Evolutionary conservation across 1,140 invertebrate species (phyloP).

Genomic region (Tetraneura akinire): DNA sequence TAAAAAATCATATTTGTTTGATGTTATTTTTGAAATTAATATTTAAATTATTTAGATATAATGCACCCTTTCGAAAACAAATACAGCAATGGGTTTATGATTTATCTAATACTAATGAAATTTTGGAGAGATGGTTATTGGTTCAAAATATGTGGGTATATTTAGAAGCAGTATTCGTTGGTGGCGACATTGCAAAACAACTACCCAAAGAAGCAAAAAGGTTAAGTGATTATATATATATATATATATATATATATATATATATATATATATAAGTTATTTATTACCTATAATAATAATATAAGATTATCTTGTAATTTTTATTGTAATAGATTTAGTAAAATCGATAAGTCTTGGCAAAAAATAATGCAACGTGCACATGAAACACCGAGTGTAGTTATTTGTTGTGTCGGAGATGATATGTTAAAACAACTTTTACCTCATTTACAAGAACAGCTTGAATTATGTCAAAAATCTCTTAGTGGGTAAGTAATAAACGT

Average conservation of each 20-base stretch:
- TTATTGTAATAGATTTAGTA: constrained; percentile 72
- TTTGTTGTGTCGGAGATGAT: constrained; percentile 95
- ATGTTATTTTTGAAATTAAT: neutral
- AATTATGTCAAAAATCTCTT: constrained; percentile 94
- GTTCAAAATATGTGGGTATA: constrained; percentile 99
- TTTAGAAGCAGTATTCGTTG: constrained; percentile 95
- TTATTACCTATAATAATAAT: neutral
- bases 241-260: neutral
- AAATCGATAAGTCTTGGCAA: constrained; percentile 98
- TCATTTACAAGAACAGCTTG: constrained; percentile 94
- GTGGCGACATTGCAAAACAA: constrained; percentile 97
- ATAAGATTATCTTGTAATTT: neutral
- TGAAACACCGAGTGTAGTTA: constrained; percentile 91
- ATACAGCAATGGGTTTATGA: constrained; percentile 95
- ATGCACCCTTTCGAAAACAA: constrained; percentile 93
- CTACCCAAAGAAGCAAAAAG: constrained; percentile 90
- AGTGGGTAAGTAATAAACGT: constrained; percentile 85
- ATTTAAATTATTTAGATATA: constrained; percentile 70
- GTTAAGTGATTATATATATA: constrained; percentile 57
- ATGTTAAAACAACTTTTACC: constrained; percentile 87
- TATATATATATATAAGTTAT: neutral
- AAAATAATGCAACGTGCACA: constrained; percentile 95
- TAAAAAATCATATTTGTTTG: constrained; percentile 56
- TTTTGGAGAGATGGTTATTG: constrained; percentile 91
- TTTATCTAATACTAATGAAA: constrained; percentile 94